Conservation (phyloP, 2,888 invertebrate genomes). For the Diplolepis rosae region DNA sequence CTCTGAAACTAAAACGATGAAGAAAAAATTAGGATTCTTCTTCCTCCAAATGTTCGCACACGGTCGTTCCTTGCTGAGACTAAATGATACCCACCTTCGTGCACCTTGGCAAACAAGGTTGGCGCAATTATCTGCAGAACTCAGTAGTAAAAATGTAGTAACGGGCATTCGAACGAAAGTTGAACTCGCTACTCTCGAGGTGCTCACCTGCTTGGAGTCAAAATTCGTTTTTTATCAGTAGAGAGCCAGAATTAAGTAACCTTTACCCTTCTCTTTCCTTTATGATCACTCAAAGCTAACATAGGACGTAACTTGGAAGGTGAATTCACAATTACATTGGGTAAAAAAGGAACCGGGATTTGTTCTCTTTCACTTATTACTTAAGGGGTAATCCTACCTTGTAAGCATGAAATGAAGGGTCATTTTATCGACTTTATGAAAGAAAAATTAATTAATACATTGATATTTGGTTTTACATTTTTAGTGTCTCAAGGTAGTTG, state of each 20-base stretch:
- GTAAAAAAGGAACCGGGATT: too few relatives aligned
- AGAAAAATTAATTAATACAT: too few relatives aligned
- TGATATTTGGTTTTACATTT: too few relatives aligned
- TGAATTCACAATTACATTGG: too few relatives aligned
- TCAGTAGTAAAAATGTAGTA: constrained; percentile 31
- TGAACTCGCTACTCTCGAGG: constrained; percentile 16
- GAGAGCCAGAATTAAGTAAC: constrained; percentile 2
- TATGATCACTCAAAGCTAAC: too few relatives aligned
- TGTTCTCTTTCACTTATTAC: too few relatives aligned
- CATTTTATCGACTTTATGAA: too few relatives aligned
- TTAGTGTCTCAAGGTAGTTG: too few relatives aligned
- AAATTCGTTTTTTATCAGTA: not conserved
- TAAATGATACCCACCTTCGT: constrained; percentile 34
- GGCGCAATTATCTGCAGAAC: constrained; percentile 37
- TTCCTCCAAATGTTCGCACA: constrained; percentile 25
- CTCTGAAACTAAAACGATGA: constrained; percentile 18
- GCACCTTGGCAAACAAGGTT: constrained; percentile 37
- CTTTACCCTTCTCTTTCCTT: not conserved
- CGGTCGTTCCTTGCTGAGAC: constrained; percentile 11
- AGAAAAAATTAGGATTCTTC: constrained; percentile 18
- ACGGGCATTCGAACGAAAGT: not conserved
- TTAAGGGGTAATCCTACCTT: too few relatives aligned
- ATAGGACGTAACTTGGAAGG: too few relatives aligned
- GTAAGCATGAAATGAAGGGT: too few relatives aligned
- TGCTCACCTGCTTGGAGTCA: constrained; percentile 19